A percentile compares a stretch with the other conserved stretches of the same genome.
Conservation (phyloP, 1,140 invertebrate species). For the Dinothrombium tinctorium region DNA sequence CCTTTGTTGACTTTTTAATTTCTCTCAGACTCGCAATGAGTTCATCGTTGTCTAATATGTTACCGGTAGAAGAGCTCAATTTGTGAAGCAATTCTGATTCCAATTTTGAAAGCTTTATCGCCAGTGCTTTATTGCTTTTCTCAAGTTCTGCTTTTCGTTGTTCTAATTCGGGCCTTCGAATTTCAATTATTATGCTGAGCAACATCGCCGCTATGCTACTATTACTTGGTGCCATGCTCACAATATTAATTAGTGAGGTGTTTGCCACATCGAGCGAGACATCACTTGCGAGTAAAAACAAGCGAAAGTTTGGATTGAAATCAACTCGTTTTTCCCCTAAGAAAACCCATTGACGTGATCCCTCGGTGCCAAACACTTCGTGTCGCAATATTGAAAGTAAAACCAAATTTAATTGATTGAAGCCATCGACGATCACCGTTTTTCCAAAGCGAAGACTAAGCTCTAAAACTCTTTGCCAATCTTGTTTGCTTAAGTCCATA, state of each 20-base stretch:
- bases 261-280: constrained; percentile 30
- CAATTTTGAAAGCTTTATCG: constrained; percentile 42
- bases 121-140: constrained; percentile 46
- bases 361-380: constrained; percentile 25
- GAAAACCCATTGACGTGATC: constrained; percentile 35
- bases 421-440: constrained; percentile 60
- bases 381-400: constrained; percentile 38
- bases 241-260: constrained; percentile 36
- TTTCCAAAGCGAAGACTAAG: constrained; percentile 79
- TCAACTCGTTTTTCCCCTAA: constrained; percentile 56
- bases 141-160: constrained; percentile 38
- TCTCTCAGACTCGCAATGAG: constrained; percentile 69
- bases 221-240: constrained; percentile 62
- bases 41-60: constrained; percentile 67
- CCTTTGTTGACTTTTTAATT: constrained; percentile 62
- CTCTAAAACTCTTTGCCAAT: constrained; percentile 44
- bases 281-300: constrained; percentile 44
- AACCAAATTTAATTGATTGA: constrained; percentile 34
- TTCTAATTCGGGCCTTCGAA: constrained; percentile 57
- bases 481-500: neutral
- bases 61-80: constrained; percentile 39
- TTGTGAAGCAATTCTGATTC: constrained; percentile 59
- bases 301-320: constrained; percentile 47
- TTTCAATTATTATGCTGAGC: constrained; percentile 26
- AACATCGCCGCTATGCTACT: constrained; percentile 45